Conservation (phyloP, 2,888 invertebrate species). For the Leucophenga maculata region DNA sequence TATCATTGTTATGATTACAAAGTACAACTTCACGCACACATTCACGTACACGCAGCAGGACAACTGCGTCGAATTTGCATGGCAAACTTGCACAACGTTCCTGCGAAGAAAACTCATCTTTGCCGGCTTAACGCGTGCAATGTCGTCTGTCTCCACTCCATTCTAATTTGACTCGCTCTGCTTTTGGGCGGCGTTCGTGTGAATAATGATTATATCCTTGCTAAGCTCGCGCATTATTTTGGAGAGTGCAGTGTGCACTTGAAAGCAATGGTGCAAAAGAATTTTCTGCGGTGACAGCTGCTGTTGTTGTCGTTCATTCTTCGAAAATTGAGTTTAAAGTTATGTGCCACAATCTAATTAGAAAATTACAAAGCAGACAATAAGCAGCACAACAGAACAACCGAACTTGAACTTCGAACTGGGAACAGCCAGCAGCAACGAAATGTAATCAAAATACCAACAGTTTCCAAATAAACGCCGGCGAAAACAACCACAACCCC, state of each 20-base stretch:
- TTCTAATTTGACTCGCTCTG: not conserved
- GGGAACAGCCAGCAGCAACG: constrained; percentile 28
- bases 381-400: constrained; percentile 14
- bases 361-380: constrained; percentile 39
- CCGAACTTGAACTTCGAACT: not conserved
- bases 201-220: constrained; percentile 21
- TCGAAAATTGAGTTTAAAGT: constrained; percentile 47
- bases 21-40: constrained; percentile 3
- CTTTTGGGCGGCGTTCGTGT: not conserved
- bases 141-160: not conserved
- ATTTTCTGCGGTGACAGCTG: constrained; percentile 29
- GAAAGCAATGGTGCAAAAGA: constrained; percentile 24
- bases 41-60: not conserved
- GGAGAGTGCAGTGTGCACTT: not conserved
- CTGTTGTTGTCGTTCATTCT: not conserved
- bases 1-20: constrained; percentile 37
- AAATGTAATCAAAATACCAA: constrained; percentile 41
- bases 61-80: constrained; percentile 5
- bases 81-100: not conserved
- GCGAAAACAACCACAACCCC: not conserved
- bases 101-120: not conserved
- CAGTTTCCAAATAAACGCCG: constrained; percentile 32
- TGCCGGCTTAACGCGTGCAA: constrained; percentile 16
- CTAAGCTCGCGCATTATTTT: constrained; percentile 9
- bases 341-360: constrained; percentile 51